These are phyloP conservation scores for Pristionchus exspectatus DNA, from an alignment of 2,888 invertebrate species.

Conservation along the genomic window DNA sequence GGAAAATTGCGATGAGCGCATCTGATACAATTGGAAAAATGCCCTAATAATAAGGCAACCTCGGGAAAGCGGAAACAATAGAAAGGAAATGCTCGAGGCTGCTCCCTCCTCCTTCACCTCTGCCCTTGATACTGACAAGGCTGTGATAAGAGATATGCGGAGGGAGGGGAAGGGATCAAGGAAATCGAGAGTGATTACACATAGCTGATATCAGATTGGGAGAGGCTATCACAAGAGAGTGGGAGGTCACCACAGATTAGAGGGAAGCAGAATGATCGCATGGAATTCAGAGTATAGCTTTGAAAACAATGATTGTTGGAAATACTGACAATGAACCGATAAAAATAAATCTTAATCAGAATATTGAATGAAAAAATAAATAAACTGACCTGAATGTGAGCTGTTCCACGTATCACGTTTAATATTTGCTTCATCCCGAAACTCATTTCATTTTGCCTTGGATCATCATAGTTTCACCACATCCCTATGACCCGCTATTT, in stretches of 20 bases:
- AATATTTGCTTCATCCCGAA: not conserved
- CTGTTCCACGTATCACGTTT: not conserved
- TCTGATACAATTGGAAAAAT: not conserved
- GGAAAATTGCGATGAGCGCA: not conserved
- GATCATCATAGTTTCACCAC: not conserved
- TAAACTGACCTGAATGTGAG: not conserved
- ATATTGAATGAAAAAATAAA: not conserved
- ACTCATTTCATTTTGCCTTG: not conserved
- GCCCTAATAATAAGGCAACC: not conserved
- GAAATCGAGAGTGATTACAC: conserved; percentile 48
- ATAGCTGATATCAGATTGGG: conserved; percentile 42
- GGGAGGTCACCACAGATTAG: not conserved
- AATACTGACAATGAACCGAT: not conserved
- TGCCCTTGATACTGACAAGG: conserved; percentile 27
- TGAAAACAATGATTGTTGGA: not conserved
- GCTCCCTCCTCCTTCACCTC: not conserved
- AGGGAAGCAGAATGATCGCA: not conserved
- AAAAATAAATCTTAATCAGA: not conserved
- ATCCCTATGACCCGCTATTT: not conserved
- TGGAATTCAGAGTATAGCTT: not conserved
- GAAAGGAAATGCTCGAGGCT: conserved; percentile 18
- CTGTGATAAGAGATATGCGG: conserved; percentile 13
- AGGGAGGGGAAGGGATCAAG: conserved; percentile 7
- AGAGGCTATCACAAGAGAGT: not conserved
- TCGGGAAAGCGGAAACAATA: not conserved